A percentile compares a stretch with the other conserved stretches of the same genome.
Conservation (phyloP, 2,888 invertebrate genomes). For the Amiota mariae region DNA sequence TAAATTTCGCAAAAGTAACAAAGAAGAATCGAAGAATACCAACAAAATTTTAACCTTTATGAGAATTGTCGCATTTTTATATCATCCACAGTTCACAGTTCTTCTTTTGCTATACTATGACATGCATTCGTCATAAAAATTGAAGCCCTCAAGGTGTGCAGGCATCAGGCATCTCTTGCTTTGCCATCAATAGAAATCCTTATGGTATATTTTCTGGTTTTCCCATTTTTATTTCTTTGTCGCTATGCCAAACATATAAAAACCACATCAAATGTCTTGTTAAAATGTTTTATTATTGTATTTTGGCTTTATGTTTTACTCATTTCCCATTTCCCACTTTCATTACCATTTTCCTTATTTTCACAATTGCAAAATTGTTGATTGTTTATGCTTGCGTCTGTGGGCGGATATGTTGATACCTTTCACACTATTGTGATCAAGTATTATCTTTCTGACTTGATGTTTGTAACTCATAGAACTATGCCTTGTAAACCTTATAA, state of each 20-base stretch:
- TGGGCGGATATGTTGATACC: too few relatives aligned
- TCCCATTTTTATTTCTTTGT: slow-evolving; percentile 62
- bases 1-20: slow-evolving; percentile 59
- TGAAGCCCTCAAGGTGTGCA: slow-evolving; percentile 60
- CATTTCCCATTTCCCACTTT: neutral
- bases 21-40: neutral
- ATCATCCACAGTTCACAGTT: slow-evolving; percentile 15
- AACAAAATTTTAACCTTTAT: slow-evolving; percentile 25
- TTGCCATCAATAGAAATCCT: neutral
- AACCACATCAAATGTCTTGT: slow-evolving; percentile 69
- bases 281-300: slow-evolving; percentile 62
- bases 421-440: too few relatives aligned
- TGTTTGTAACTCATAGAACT: too few relatives aligned
- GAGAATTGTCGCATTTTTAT: slow-evolving; percentile 39
- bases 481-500: too few relatives aligned
- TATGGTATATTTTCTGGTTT: slow-evolving; percentile 33
- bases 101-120: slow-evolving; percentile 4
- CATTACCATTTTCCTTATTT: slow-evolving; percentile 14
- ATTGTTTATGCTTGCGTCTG: slow-evolving; percentile 48
- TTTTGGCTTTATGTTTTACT: slow-evolving; percentile 52
- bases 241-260: slow-evolving; percentile 68
- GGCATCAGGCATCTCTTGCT: slow-evolving; percentile 9
- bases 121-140: slow-evolving; percentile 53
- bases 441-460: too few relatives aligned
- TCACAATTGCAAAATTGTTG: slow-evolving; percentile 59